Base-by-base conservation (phyloP, 92 coral and sea anemone genomes). In the Paramuricea clavata region DNA sequence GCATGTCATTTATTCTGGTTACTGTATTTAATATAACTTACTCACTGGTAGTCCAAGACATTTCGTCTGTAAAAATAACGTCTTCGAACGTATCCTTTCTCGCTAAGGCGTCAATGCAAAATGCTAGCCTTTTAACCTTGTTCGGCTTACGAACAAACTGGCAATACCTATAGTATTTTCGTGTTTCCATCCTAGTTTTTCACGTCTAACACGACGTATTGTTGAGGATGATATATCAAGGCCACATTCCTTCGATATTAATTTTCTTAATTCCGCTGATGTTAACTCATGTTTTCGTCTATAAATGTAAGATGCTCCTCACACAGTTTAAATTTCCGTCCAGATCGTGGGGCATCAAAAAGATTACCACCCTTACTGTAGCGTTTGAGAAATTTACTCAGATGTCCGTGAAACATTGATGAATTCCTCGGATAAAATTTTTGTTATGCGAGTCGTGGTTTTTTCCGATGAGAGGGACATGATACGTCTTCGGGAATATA, bases 101-200 rank as follows among this genome's bases (percentile, higher is more conserved):
- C 39, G 74, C 10, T 22, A 22, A 34, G 34, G 74, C 74, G 21
- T 67, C 10, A 13, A 67, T 12, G 27, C 75, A 69, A 33, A 69
- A 69, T 15, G 75, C 75, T 30, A 69, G 27, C 23, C 74, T 28
- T 28, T 25, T 67, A 13, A 34, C 21, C 27, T 67, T 67, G 34
- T 67, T 67, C 22, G 74, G 39, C 32, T 69, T 44, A 5, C 75
- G 44, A 25, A 69, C 75, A 17, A 69, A 34, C 32, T 69, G 75
- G 47, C 75, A 69, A 39, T 69, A 69, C 8, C 75, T n/a, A n/a
- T 6, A 6, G 44, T 33, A 3, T 69, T 69, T 34, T 69, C 44
- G 12, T n/a, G 12, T 30, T 33, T 33, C 75, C 75, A 69, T 7
- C 75, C 75, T 11, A 69, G 47, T 39, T 69, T 30, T 12, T 47